Base-by-base conservation (phyloP, 2,113 vertebrate genomes). In the Desmodus rotundus region DNA sequence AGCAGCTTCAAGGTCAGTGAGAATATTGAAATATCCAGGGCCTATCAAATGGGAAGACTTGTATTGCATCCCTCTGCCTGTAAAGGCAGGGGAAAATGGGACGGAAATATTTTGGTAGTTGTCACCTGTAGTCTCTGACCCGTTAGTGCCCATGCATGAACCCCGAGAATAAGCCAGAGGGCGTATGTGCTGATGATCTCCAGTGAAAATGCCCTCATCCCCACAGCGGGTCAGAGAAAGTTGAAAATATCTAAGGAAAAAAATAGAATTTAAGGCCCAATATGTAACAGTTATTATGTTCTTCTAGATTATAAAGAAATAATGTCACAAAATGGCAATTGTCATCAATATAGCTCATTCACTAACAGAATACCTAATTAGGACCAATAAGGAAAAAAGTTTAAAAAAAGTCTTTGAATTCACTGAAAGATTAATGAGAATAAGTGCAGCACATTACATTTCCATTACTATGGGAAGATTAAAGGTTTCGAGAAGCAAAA, bases 11-110 rank as follows among this genome's bases (percentile, higher is more conserved):
- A 63, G 9, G 28, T 4, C 7, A 38, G 15, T 0, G 15, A 86
- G 9, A 67, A 81, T 73, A 50, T 19, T 89, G 13, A 74, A 89
- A 86, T 96, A 74, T 31, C 6, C 5, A 31, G 16, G 1, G 11
- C 11, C 19, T 52, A 16, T 47, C 19, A 50, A 47, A 83, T 22
- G 2, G 4, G 38, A 78, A 73, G 11, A 0, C 7, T 68, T 89
- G 72, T 50, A 14, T 11, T 77, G 0, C 22, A 65, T 0, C 14
- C 11, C 0, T 36, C 1, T 7, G 9, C 0, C 20, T 81, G 26
- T 3, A 68, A 5, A 10, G 16, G 2, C 43, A 68, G 41, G 17
- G 7, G 12, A 31, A 68, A 93, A 70, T 28, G 28, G 8, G 16
- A 65, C 17, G 1, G 85, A 70, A 31, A 3, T 19, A 26, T 63